phyloP scores from a whole-genome alignment of 2,888 invertebrate species.

The Adineta ricciae region DNA sequence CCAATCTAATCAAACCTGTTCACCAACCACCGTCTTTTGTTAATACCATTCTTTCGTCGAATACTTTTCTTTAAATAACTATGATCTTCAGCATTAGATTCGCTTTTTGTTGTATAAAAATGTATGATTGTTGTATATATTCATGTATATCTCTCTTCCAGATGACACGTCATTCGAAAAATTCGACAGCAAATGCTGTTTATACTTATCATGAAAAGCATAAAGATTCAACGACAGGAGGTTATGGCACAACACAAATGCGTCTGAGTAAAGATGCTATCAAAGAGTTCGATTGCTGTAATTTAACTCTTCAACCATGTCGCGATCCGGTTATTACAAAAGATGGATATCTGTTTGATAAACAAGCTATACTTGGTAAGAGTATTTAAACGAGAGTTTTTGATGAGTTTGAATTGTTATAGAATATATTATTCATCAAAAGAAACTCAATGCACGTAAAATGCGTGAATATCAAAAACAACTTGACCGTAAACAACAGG shows the following conservation, averaged over 20 bases:
- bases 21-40: neutral
- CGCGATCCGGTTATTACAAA: constrained; percentile 78
- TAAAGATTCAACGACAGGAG: constrained; percentile 80
- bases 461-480: constrained; percentile 82
- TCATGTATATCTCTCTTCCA: neutral
- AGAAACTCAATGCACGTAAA: constrained; percentile 75
- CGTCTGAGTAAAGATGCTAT: constrained; percentile 86
- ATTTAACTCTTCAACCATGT: constrained; percentile 88
- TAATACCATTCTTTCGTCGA: neutral
- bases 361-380: constrained; percentile 1
- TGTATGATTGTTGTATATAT: neutral
- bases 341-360: constrained; percentile 39
- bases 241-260: constrained; percentile 62
- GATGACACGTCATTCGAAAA: constrained; percentile 76
- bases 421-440: constrained; percentile 84
- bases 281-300: constrained; percentile 90
- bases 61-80: neutral
- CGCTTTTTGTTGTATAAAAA: no score
- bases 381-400: constrained; percentile 1
- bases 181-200: constrained; percentile 93
- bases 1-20: neutral
- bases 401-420: constrained; percentile 47
- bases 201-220: constrained; percentile 96
- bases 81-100: neutral
- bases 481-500: constrained; percentile 58